phyloP scores from a whole-genome alignment of 2,797 vertebrate species.

The Karalla daura region DNA sequence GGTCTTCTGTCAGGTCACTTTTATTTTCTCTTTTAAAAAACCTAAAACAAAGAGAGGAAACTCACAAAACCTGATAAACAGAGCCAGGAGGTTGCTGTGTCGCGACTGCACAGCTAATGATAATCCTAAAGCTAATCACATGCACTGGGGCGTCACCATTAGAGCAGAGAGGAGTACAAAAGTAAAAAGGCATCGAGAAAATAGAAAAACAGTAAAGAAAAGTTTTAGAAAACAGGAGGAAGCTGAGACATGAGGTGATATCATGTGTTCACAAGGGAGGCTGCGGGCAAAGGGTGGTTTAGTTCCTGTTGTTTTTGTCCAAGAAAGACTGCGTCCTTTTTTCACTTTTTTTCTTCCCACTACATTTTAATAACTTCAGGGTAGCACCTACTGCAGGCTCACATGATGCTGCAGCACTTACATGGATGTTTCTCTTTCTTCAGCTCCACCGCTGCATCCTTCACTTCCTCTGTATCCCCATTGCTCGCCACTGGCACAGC shows the following conservation, averaged over 20 bases:
- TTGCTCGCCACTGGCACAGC: slow-evolving; percentile 67
- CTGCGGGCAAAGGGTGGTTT: slow-evolving; percentile 53
- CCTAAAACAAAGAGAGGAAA: slow-evolving; percentile 13
- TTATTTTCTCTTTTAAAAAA: slow-evolving; percentile 52
- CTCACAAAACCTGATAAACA: slow-evolving; percentile 38
- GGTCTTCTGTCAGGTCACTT: slow-evolving; percentile 13
- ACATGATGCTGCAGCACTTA: slow-evolving; percentile 79
- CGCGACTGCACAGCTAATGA: slow-evolving; percentile 22
- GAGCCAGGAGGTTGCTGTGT: not conserved
- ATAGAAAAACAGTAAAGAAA: slow-evolving; percentile 48
- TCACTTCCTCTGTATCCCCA: slow-evolving; percentile 7
- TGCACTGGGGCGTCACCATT: not conserved
- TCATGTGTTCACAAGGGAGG: slow-evolving; percentile 42
- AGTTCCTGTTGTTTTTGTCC: slow-evolving; percentile 25
- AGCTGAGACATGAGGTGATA: slow-evolving; percentile 51
- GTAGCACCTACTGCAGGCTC: slow-evolving; percentile 39
- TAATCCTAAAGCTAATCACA: slow-evolving; percentile 34
- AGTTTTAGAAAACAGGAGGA: too few species aligned
- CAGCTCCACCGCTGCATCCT: slow-evolving; percentile 1
- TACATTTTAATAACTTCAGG: not conserved
- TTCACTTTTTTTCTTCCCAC: too few species aligned
- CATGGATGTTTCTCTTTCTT: slow-evolving; percentile 70
- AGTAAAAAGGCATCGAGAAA: slow-evolving; percentile 51
- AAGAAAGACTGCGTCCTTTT: slow-evolving; percentile 18
- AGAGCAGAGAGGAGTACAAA: slow-evolving; percentile 52